Evolutionary conservation across 2,113 vertebrate species (phyloP).

Genomic region (Megaptera novaeangliae): DNA sequence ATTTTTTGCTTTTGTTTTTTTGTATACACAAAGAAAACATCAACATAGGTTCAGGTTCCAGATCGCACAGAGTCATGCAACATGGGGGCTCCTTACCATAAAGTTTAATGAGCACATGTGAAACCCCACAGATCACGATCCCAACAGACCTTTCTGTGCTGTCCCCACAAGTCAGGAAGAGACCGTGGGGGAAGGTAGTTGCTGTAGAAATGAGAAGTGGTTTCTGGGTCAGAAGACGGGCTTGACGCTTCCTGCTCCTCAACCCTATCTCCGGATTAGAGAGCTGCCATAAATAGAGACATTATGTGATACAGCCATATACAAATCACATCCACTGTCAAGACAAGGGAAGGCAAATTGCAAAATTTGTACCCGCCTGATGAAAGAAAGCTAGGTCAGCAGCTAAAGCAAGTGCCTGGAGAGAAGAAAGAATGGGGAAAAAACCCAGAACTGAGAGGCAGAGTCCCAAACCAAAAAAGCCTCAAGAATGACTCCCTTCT

Average conservation of each 20-base stretch:
- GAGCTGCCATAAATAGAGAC: constrained; percentile 39
- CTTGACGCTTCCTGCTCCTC: not conserved
- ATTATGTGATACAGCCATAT: not conserved
- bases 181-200: not conserved
- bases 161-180: not conserved
- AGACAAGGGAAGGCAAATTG: constrained; percentile 73
- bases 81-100: not conserved
- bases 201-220: not conserved
- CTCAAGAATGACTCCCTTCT: not conserved
- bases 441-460: not conserved
- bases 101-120: not conserved
- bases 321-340: constrained; percentile 52
- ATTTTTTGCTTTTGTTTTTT: not conserved
- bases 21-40: not conserved
- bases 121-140: not conserved
- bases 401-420: constrained; percentile 65
- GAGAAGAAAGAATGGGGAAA: constrained; percentile 31
- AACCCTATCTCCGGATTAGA: constrained; percentile 6
- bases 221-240: constrained; percentile 50
- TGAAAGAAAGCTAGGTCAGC: constrained; percentile 71
- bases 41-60: not conserved
- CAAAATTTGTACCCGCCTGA: constrained; percentile 65
- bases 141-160: not conserved
- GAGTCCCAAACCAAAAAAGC: not conserved
- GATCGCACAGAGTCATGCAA: not conserved